Evolutionary conservation across 2,113 vertebrate genomes (phyloP).

Genomic region (Phalacrocorax pelagicus): DNA sequence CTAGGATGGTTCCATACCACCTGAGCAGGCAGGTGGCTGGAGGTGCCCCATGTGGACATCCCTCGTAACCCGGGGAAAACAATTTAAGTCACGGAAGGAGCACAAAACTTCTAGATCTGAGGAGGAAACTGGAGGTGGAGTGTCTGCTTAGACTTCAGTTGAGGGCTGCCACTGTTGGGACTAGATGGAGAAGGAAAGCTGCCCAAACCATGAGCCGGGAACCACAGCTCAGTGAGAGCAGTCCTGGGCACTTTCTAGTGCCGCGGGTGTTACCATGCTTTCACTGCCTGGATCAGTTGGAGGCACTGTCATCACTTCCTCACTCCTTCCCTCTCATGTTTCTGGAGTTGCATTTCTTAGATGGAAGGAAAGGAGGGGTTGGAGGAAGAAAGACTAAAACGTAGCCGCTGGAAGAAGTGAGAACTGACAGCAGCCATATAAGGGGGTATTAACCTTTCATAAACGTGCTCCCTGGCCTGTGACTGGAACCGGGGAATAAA

Average conservation of each 20-base stretch:
- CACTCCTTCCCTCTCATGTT: neutral
- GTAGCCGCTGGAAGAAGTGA: neutral
- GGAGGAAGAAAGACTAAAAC: neutral
- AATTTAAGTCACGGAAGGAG: neutral
- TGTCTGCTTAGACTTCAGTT: neutral
- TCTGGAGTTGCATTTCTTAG: neutral
- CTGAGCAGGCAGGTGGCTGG: accelerated
- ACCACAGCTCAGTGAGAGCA: accelerated
- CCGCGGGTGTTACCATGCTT: accelerated
- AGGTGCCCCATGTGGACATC: neutral
- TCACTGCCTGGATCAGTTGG: neutral
- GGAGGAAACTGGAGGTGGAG: neutral
- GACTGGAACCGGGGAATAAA: constrained; percentile 18
- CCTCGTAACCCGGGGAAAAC: neutral
- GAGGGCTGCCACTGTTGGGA: neutral
- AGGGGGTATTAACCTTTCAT: constrained; percentile 56
- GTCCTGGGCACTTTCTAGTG: no score
- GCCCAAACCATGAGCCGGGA: neutral
- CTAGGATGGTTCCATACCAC: neutral
- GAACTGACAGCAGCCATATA: constrained; percentile 46
- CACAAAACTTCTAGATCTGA: neutral
- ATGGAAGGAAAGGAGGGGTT: neutral
- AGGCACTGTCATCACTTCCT: neutral
- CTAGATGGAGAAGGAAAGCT: neutral
- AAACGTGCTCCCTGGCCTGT: constrained; percentile 49